Conservation (phyloP, 2,888 invertebrate species). For the Hyppa rectilinea region DNA sequence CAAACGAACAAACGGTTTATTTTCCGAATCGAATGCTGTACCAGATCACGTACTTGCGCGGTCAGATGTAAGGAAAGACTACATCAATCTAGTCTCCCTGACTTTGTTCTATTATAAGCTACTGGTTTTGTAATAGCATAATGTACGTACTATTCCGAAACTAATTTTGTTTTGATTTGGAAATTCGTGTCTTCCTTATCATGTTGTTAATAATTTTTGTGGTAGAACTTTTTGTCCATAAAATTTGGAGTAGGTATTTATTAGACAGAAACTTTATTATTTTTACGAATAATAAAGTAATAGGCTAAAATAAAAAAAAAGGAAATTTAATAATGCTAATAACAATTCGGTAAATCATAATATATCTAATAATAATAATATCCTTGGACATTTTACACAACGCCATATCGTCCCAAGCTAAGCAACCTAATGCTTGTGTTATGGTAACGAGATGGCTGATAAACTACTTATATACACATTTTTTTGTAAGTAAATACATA, state of each 20-base stretch:
- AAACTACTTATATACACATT: no score
- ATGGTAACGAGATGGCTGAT: no score
- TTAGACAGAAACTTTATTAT: not conserved
- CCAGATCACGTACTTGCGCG: constrained; percentile 72
- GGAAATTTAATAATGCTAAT: not conserved
- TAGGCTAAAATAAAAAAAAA: not conserved
- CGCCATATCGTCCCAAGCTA: no score
- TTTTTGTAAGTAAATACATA: no score
- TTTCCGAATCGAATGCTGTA: constrained; percentile 60
- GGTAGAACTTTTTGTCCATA: constrained; percentile 1
- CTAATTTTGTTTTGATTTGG: constrained; percentile 35
- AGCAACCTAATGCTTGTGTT: no score
- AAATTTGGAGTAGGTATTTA: not conserved
- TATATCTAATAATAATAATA: no score
- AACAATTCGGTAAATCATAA: not conserved
- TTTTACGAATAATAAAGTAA: not conserved
- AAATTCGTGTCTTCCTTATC: constrained; percentile 15
- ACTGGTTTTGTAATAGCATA: constrained; percentile 27
- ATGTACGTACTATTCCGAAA: constrained; percentile 3
- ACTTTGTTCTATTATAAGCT: constrained; percentile 29
- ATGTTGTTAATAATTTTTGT: constrained; percentile 7
- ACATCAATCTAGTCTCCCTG: constrained; percentile 18
- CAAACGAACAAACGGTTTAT: constrained; percentile 64
- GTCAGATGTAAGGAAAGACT: constrained; percentile 66
- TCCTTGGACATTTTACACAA: no score